Evolutionary conservation across 1,140 invertebrate genomes (phyloP).

Genomic region (Atta colombica): DNA sequence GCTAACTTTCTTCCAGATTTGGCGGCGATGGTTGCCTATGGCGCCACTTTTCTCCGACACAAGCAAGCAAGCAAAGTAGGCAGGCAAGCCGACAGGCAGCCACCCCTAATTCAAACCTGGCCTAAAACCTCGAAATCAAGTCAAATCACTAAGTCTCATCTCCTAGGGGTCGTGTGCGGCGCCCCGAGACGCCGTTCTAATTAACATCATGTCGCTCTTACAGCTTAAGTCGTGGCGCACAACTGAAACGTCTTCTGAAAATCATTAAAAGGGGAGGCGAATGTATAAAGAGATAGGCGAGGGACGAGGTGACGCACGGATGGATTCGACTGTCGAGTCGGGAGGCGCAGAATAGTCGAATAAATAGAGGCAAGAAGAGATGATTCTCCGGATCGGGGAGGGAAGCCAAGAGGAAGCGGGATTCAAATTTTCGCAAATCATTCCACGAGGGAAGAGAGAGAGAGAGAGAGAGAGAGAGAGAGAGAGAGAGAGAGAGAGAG

Average conservation of each 20-base stretch:
- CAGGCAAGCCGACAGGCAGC: slow-evolving; percentile 46
- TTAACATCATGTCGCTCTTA: slow-evolving; percentile 82
- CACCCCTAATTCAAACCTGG: slow-evolving; percentile 77
- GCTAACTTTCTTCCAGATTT: slow-evolving; percentile 83
- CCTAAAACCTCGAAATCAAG: slow-evolving; percentile 83
- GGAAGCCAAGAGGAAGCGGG: slow-evolving; percentile 38
- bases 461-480: slow-evolving; percentile 28
- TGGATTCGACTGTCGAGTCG: slow-evolving; percentile 44
- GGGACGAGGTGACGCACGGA: slow-evolving; percentile 9
- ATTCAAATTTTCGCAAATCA: slow-evolving; percentile 85
- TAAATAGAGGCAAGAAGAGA: slow-evolving; percentile 38
- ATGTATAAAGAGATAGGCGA: background rate
- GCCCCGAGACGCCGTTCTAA: slow-evolving; percentile 78
- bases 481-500: background rate
- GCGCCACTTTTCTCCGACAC: slow-evolving; percentile 33
- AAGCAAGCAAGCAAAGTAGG: background rate
- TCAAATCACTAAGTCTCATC: slow-evolving; percentile 80
- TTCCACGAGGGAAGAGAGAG: slow-evolving; percentile 64
- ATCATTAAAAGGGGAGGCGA: slow-evolving; percentile 73
- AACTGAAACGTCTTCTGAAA: slow-evolving; percentile 73
- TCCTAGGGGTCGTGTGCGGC: slow-evolving; percentile 56
- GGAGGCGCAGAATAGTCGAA: slow-evolving; percentile 50
- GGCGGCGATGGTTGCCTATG: slow-evolving; percentile 60
- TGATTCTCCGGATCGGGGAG: slow-evolving; percentile 40
- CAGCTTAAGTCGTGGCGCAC: slow-evolving; percentile 77